Conservation (phyloP, 2,888 invertebrate genomes). For the Pocota personata region DNA sequence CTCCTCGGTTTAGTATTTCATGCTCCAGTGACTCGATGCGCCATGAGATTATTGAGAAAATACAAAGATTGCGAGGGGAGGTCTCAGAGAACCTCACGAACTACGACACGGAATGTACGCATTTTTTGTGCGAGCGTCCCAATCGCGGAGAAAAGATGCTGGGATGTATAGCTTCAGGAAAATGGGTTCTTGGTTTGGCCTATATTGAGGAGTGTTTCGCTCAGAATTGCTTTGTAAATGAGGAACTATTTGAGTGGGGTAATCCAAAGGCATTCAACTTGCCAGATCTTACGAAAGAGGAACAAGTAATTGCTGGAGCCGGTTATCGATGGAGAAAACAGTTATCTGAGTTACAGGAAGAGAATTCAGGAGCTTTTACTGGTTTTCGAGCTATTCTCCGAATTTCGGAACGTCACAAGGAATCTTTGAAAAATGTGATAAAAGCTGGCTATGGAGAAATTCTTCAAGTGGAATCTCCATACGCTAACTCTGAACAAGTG, state of each 20-base stretch:
- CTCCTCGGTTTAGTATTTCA: conserved; percentile 81
- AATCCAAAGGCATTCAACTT: conserved; percentile 86
- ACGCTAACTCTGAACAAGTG: conserved; percentile 63
- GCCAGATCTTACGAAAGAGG: conserved; percentile 82
- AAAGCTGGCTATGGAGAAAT: conserved; percentile 90
- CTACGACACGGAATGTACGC: conserved; percentile 88
- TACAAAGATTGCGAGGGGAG: conserved; percentile 77
- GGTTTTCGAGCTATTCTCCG: conserved; percentile 85
- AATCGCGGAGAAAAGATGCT: conserved; percentile 94
- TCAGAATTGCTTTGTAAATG: conserved; percentile 82
- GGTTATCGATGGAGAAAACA: conserved; percentile 89
- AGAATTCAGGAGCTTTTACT: conserved; percentile 84
- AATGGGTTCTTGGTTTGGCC: conserved; percentile 93
- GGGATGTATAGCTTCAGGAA: conserved; percentile 92
- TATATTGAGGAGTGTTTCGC: conserved; percentile 88
- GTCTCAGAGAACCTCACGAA: conserved; percentile 79
- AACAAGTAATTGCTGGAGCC: conserved; percentile 85
- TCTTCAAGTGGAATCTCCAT: conserved; percentile 83
- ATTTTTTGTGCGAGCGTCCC: conserved; percentile 90
- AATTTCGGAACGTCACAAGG: conserved; percentile 84
- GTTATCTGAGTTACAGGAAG: conserved; percentile 82
- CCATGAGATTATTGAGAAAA: conserved; percentile 76
- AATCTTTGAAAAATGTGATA: conserved; percentile 88
- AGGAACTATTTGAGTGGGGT: conserved; percentile 93
- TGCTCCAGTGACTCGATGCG: conserved; percentile 79